A percentile compares a stretch with the other conserved stretches of the same genome.
Evolutionary conservation across 2,888 invertebrate species (phyloP).

Genomic region (Xestia xanthographa): DNA sequence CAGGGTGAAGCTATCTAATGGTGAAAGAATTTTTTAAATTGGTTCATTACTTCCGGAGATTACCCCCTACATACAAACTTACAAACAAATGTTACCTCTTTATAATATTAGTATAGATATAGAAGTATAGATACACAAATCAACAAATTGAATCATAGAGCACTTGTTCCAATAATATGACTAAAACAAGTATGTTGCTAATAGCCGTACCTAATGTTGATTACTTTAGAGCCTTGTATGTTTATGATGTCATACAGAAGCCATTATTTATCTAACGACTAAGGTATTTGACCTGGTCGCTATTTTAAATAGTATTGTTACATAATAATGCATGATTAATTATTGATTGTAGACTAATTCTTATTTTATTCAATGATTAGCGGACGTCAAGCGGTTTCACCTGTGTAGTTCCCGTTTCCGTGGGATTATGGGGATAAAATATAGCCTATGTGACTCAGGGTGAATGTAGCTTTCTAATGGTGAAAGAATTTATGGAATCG

Average conservation of each 20-base stretch:
- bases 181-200: conserved; percentile 24
- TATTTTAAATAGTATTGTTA: not conserved
- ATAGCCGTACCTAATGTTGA: conserved; percentile 7
- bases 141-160: conserved; percentile 30
- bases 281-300: conserved; percentile 15
- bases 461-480: too few species aligned
- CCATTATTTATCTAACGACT: conserved; percentile 10
- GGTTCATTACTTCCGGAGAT: too few species aligned
- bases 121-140: not conserved
- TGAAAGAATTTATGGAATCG: too few species aligned
- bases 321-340: not conserved
- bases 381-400: too few species aligned
- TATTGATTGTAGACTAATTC: not conserved
- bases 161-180: conserved; percentile 1
- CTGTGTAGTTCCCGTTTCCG: too few species aligned
- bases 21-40: too few species aligned
- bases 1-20: too few species aligned
- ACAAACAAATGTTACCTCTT: too few species aligned
- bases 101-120: too few species aligned
- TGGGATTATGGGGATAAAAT: too few species aligned
- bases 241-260: conserved; percentile 33
- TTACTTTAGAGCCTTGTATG: conserved; percentile 23
- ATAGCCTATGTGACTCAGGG: too few species aligned
- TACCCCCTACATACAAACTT: too few species aligned
- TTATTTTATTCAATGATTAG: not conserved